Conservation (phyloP, 2,888 invertebrate genomes). For the Actias luna region DNA sequence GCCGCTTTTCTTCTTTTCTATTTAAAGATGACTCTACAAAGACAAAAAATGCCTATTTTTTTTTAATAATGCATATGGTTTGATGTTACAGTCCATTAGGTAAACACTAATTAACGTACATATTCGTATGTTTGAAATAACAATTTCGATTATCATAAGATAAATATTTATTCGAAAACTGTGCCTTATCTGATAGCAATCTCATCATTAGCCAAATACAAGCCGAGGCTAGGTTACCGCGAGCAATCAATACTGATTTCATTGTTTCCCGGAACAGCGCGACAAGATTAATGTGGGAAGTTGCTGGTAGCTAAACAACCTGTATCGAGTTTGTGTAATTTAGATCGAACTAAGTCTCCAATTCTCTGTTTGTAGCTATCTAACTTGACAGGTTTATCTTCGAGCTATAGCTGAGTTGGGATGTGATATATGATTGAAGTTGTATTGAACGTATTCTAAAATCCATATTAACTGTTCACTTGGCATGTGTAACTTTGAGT, state of each 20-base stretch:
- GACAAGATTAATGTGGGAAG: slow-evolving; percentile 25
- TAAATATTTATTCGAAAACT: not conserved
- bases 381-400: slow-evolving; percentile 12
- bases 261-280: slow-evolving; percentile 15
- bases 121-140: too few relatives aligned
- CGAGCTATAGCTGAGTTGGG: not conserved
- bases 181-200: slow-evolving; percentile 7
- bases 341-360: not conserved
- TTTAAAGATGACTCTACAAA: too few relatives aligned
- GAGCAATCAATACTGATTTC: slow-evolving; percentile 27
- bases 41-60: too few relatives aligned
- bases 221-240: slow-evolving; percentile 13
- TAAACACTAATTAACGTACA: too few relatives aligned
- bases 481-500: too few relatives aligned
- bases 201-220: slow-evolving; percentile 18
- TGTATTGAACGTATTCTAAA: not conserved
- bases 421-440: not conserved
- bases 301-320: slow-evolving; percentile 10
- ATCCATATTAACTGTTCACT: too few relatives aligned
- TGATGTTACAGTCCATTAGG: too few relatives aligned
- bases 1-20: too few relatives aligned
- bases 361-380: slow-evolving; percentile 7
- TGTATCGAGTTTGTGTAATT: slow-evolving; percentile 12
- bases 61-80: too few relatives aligned
- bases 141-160: not conserved